phyloP scores from a whole-genome alignment of 2,113 vertebrate species.

The Trogon melanurus region DNA sequence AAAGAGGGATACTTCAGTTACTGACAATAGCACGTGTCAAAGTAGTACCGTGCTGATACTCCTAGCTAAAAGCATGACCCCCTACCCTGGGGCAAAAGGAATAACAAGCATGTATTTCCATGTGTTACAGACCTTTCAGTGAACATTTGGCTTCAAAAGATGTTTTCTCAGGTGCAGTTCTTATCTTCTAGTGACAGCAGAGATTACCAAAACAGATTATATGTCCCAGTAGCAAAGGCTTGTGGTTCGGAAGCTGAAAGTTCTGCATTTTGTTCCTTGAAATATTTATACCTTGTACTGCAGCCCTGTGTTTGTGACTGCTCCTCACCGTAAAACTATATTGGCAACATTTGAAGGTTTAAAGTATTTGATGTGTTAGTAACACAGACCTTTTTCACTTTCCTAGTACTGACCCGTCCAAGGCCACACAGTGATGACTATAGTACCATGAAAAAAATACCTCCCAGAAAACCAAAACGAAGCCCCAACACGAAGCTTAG shows the following conservation, averaged over 20 bases:
- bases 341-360: not conserved
- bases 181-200: not conserved
- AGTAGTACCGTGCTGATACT: not conserved
- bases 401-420: constrained; percentile 85
- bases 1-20: not conserved
- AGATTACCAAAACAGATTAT: not conserved
- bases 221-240: not conserved
- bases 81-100: not conserved
- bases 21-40: not conserved
- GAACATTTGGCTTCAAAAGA: not conserved
- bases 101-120: not conserved
- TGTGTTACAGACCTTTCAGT: not conserved
- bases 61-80: not conserved
- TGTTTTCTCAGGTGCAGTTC: not conserved
- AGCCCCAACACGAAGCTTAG: constrained; percentile 95
- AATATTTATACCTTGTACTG: not conserved
- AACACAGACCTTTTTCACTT: not conserved
- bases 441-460: constrained; percentile 94
- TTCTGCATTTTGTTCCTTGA: not conserved
- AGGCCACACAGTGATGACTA: constrained; percentile 97
- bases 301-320: not conserved
- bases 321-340: not conserved
- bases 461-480: constrained; percentile 93
- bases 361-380: not conserved
- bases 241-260: not conserved